Evolutionary conservation across 2,113 vertebrate species (phyloP), one percentile per base, ranked within the genome.

Genomic region (Onychostruthus taczanowskii): DNA sequence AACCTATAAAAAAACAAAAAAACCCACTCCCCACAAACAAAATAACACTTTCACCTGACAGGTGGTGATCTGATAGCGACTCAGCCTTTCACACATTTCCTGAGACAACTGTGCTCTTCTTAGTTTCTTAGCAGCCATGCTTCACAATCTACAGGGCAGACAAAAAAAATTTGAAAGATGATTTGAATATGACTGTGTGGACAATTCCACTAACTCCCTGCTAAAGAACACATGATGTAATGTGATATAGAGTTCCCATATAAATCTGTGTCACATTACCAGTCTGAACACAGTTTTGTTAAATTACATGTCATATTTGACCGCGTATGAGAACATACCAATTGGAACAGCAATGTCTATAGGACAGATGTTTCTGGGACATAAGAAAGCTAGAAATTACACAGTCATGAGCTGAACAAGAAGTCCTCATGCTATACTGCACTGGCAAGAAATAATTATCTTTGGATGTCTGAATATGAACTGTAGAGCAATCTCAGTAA

Each of bases 101-200:
- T 96, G 93, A 62, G 98, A 94, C 66, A 98, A 95, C 26, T 90
- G 97, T 56, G 97, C 96, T 97, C 98, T 97, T 94, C 97, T 97
- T 41, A 98, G 89, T 80, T 98, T 98, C 96, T 98, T 98, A 88
- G 91, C 89, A 84, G 98, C 94, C 98, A 98, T 98, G 26, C 17
- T 90, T 76, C 41, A 30, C 84, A 70, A 55, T 24, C 82, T 95
- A 67, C 81, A 66, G 12, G 33, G 27, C 4, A 89, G 90, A 95
- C 39, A 28, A 93, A 53, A 39, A 39, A 56, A 31, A 4, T 46
- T 41, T 81, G 37, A 62, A 74, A 76, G 88, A 90, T 28, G 11
- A 26, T 50, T 89, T 35, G 46, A 68, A 53, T 19, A 31, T 6
- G 10, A 67, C 35, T 55, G 24, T 8, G 49, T 19, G 14, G 30